Evolutionary conservation across 2,113 vertebrate species (phyloP).

Genomic region (Alaudala cheleensis): DNA sequence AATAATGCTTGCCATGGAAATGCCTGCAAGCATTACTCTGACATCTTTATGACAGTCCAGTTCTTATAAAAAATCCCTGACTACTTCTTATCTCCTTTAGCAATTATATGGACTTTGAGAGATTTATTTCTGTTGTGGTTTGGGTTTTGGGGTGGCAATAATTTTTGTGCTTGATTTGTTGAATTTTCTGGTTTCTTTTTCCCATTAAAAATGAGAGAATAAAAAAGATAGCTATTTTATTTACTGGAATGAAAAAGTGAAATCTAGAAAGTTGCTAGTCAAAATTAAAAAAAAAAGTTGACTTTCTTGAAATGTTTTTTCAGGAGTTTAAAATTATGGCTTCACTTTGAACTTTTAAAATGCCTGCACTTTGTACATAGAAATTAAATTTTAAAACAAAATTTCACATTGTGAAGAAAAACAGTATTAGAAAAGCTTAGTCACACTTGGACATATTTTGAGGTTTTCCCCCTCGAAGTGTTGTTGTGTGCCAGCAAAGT

Average conservation of each 20-base stretch:
- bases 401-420: background rate
- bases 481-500: background rate
- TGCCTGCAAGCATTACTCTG: background rate
- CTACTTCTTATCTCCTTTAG: background rate
- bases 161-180: background rate
- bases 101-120: background rate
- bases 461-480: background rate
- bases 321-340: background rate
- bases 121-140: background rate
- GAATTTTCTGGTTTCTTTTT: background rate
- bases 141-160: rapidly evolving
- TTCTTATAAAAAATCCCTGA: background rate
- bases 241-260: background rate
- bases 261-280: background rate
- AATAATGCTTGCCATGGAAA: background rate
- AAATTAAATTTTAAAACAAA: slow-evolving; percentile 1
- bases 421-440: background rate
- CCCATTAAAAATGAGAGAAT: background rate
- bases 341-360: background rate
- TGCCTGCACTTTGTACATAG: background rate
- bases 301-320: background rate
- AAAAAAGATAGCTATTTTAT: background rate
- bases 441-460: background rate
- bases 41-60: background rate
- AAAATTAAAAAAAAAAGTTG: background rate